Base-by-base conservation (phyloP, 2,888 invertebrate genomes). In the Rhagonycha lutea region DNA sequence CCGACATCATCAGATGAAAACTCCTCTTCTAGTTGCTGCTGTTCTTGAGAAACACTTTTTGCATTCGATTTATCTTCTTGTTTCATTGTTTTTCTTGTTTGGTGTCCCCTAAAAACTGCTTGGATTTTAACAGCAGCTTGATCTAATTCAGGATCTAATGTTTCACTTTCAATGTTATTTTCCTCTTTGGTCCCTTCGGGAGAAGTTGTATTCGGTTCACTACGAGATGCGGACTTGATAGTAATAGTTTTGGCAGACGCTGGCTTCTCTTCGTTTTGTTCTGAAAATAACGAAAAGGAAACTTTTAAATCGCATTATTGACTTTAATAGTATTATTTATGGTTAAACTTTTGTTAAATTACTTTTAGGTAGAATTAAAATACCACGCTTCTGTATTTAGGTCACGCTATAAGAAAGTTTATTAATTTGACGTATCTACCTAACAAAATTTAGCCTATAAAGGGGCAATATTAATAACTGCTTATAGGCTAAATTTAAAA, bases 111-210 rank as follows among this genome's bases (percentile, higher is more conserved):
- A 88, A 95, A 96, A 82, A 91, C 95, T 84, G 96, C 96, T 87
- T 97, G 96, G 89, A 96, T 96, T 90, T 94, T 96, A 70, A 93
- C 94, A 79, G 96, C 96, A 80, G 96, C 96, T 80, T 92, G 89
- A 78, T 91, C 91, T 81, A 89, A 89, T 12, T 73, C 73, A n/a
- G 78, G 63, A 18, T 73, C 73, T 63, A 29, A 14, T 61, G 23
- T 14, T 71, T 26, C 71, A 18, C 14, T 14, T 28, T 60, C 62
- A 62, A 28, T 24, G 28, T 62, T 4, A 14, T 32, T 29, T 26
- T 69, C 73, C 9, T 73, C 70, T 69, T 61, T 68, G 75, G 69
- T 72, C 71, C 70, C 69, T 60, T 29, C 32, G 71, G 77, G 73
- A 12, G 74, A 68, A 14, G 75, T 68, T 14, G 83, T 81, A 61